Evolutionary conservation across 2,113 vertebrate species (phyloP), one percentile per base, ranked within the genome.

Genomic region (Campylomormyrus numenius): DNA sequence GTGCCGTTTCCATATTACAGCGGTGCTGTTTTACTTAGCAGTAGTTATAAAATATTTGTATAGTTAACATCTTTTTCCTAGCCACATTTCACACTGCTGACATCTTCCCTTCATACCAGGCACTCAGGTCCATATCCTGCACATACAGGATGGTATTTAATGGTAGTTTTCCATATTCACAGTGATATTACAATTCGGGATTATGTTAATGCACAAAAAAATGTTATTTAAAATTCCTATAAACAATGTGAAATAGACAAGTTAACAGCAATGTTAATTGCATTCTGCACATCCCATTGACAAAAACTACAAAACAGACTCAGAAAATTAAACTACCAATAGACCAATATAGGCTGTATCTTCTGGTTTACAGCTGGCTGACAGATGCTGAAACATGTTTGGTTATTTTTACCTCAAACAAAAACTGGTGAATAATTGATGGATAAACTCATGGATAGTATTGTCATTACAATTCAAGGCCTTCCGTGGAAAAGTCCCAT

Each of bases 341-440:
- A 80, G 6, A 80, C 31, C 35, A 80, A 80, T 70, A 70, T 4
- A 31, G 27, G 10, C 27, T 31, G 3, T 31, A 70, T 4, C 17
- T 3, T 13, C 45, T 45, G 42, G 62, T 87, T 89, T 31, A 90
- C 91, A 94, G 91, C 92, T 90, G 90, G 58, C 24, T 27, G 85
- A 92, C 90, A 46, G 85, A 90, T 66, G 39, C 49, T 58, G 85
- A 89, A 83, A 91, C 77, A 66, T 6, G 56, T 39, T 88, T 89
- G 87, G 53, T 90, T 92, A 91, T 93, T 92, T 87, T 92, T 52
- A 53, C 92, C 48, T 46, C n/a, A 88, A 90, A 80, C 17, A 19
- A 2, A n/a, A 89, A 86, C 0, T 95, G 49, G 0, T 95, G 52
- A 93, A 94, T 94, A 91, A 94, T 94, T 94, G 89, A 94, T 66